Percentiles rank a stretch among this genome's conserved stretches.
Conservation (phyloP, 2,113 vertebrate genomes). For the Ciconia maguari region DNA sequence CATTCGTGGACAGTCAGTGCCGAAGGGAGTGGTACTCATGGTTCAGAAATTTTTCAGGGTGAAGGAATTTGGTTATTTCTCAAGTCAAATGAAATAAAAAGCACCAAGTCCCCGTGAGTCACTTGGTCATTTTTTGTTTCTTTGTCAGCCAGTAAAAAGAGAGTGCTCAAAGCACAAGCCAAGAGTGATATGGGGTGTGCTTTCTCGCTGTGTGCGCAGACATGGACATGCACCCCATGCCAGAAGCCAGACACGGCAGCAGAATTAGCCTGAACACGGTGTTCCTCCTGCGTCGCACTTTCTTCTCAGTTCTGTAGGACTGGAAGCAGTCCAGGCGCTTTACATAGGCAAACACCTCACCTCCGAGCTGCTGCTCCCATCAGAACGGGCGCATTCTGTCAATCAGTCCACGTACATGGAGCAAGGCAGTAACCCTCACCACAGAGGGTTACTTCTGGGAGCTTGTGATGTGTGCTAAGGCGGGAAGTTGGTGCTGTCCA, state of each 20-base stretch:
- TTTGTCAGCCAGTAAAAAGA: not conserved
- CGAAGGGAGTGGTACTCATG: not conserved
- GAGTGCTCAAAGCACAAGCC: not conserved
- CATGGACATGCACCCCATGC: rapidly evolving
- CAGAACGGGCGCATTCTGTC: not conserved
- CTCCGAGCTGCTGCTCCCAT: not conserved
- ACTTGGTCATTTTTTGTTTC: not conserved
- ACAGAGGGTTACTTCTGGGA: not conserved
- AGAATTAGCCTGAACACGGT: not conserved
- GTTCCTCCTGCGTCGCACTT: not conserved
- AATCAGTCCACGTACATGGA: rapidly evolving
- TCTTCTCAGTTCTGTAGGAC: not conserved
- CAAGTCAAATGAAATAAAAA: not conserved
- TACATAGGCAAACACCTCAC: not conserved
- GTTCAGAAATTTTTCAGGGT: not conserved
- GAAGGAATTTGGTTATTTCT: not conserved
- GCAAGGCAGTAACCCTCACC: not conserved
- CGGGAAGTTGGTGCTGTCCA: not conserved
- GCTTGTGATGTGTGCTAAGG: not conserved
- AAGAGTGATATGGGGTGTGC: rapidly evolving
- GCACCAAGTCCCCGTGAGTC: not conserved
- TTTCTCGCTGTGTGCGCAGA: rapidly evolving
- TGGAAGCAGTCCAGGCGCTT: not conserved
- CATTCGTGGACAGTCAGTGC: not conserved
- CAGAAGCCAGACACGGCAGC: not conserved